These are phyloP conservation scores for Pristionchus arcanus DNA, from an alignment of 2,888 invertebrate genomes.

Conservation along the genomic window DNA sequence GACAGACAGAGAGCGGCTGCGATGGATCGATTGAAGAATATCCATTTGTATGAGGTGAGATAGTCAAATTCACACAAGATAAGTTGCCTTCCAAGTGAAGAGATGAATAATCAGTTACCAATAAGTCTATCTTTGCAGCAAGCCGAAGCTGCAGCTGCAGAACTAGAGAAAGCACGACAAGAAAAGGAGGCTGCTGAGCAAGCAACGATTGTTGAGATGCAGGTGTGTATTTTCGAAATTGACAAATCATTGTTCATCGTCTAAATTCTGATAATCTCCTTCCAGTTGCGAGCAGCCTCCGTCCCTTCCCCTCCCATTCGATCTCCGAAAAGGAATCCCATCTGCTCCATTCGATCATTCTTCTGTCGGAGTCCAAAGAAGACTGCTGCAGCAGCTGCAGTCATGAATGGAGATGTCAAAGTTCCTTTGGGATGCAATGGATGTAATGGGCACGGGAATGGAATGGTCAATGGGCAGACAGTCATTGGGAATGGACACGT, in stretches of 20 bases:
- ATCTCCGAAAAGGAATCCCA: background rate
- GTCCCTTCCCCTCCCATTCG: background rate
- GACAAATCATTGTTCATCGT: background rate
- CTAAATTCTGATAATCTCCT: background rate
- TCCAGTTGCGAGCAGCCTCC: background rate
- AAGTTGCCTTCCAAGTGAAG: background rate
- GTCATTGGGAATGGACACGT: background rate
- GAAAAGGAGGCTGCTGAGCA: constrained; percentile 12
- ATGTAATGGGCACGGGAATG: background rate
- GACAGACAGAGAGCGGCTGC: constrained; percentile 49
- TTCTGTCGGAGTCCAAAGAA: constrained; percentile 39
- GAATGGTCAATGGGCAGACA: background rate
- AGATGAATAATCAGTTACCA: no score
- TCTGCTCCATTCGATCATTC: constrained; percentile 17
- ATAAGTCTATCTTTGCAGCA: constrained; percentile 3
- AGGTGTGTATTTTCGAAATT: background rate
- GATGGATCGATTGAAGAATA: constrained; percentile 56
- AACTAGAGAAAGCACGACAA: background rate
- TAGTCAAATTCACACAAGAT: background rate
- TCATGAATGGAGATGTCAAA: background rate
- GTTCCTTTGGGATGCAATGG: background rate
- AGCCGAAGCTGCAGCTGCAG: constrained; percentile 26
- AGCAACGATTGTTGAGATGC: constrained; percentile 20
- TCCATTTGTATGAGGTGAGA: constrained; percentile 39
- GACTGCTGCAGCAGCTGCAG: background rate